Evolutionary conservation across 2,797 vertebrate genomes (phyloP).

Genomic region (Schizopygopsis pylzovi): DNA sequence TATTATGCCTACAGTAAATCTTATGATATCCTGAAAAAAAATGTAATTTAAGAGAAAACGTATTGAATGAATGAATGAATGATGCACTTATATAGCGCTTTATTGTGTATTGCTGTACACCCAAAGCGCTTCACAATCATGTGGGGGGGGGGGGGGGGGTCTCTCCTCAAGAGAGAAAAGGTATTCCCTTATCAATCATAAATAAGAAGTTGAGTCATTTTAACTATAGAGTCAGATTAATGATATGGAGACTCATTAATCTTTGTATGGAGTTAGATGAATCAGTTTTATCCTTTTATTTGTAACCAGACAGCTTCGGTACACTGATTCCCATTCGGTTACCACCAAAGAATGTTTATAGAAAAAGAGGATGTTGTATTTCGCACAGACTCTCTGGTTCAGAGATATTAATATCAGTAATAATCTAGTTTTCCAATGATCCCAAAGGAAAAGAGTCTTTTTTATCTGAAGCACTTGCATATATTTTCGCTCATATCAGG

Average conservation of each 20-base stretch:
- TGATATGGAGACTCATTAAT: constrained; percentile 13
- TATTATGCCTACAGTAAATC: constrained; percentile 8
- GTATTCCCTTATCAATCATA: background rate
- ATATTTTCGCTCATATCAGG: constrained; percentile 16
- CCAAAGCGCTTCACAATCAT: too few relatives aligned
- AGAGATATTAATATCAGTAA: constrained; percentile 29
- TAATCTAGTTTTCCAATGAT: background rate
- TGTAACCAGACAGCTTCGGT: background rate
- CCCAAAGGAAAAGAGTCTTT: background rate
- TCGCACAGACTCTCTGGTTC: background rate
- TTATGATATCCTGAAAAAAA: background rate
- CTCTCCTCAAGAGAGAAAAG: background rate
- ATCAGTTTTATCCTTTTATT: background rate
- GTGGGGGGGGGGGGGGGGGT: too few relatives aligned
- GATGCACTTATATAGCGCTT: too few relatives aligned
- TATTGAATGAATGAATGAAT: background rate
- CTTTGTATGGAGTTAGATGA: background rate
- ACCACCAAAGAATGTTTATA: background rate
- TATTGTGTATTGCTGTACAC: too few relatives aligned
- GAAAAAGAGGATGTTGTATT: background rate
- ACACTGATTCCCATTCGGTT: background rate
- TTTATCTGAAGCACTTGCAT: background rate
- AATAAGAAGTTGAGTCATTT: constrained; percentile 5
- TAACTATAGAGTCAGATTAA: constrained; percentile 12
- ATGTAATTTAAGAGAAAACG: background rate